Evolutionary conservation across 2,113 vertebrate species (phyloP), one percentile per base, ranked within the genome.

Genomic region (Oceanites oceanicus): DNA sequence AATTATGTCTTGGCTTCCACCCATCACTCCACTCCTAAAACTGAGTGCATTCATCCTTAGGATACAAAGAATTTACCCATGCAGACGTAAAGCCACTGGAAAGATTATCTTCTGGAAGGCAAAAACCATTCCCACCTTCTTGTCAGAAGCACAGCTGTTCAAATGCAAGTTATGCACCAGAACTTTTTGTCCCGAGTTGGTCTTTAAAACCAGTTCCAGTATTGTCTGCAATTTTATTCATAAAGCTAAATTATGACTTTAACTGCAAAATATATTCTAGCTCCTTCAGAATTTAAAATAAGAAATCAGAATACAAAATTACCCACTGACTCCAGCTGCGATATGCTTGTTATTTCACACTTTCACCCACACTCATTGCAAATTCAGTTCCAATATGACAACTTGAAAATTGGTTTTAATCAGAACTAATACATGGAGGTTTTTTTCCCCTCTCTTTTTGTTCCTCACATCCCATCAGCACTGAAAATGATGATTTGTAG

Each of bases 291-390:
- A 91, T 85, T 79, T 76, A 68, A 84, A 92, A 56, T 32, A 70
- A 40, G 2, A 50, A 78, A 68, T 49, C 23, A 56, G 89, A 82
- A 55, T 74, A 44, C 12, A 15, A 88, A 87, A 95, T 85, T 38
- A 89, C 38, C 22, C 52, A 13, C 66, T 38, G 55, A 49, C 81
- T 94, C 58, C 74, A 94, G 88, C 55, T 95, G 93, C 32, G 16
- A 65, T 62, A 55, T 13, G 81, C 95, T 92, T 84, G 74, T 80
- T 82, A 61, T 74, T 94, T 97, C 78, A 95, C 94, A 88, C 96
- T 93, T 92, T 59, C 58, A 73, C 79, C 86, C 81, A 55, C 20
- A 3, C 53, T 88, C 32, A 27, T 36, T 94, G 86, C 56, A 92
- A 96, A 88, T 19, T 70, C 86, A 89, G 70, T 70, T 86, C 15